Base-by-base conservation (phyloP, 2,797 vertebrate genomes). In the Danio tinwini region DNA sequence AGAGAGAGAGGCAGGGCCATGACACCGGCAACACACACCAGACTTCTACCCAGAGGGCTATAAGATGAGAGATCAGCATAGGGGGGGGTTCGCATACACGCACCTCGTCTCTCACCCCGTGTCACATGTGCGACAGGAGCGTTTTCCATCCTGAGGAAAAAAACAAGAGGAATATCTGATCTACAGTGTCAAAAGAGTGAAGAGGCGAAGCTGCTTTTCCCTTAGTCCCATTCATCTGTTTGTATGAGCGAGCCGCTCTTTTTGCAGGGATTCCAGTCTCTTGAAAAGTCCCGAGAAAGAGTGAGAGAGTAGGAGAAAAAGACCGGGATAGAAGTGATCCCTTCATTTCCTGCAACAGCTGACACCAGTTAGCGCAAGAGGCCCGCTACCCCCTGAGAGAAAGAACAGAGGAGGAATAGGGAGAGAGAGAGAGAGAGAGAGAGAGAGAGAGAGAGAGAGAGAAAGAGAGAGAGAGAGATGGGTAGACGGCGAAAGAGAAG, bases 331-430 rank as follows among this genome's bases (percentile, higher is more conserved):
- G 67, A 93, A 92, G 89, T 89, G 83, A 86, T 88, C 86, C 89
- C 90, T 92, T 91, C 86, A 89, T 91, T 92, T 92, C 91, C 92
- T 89, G 86, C 86, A 86, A 90, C 91, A 92, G 91, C 93, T 91
- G 88, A 90, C 90, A 92, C 90, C 92, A 89, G 90, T 90, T 88
- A 87, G 83, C 73, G 74, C 85, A 81, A 78, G 87, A 85, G 86
- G 84, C 81, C 87, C 77, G 14, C 68, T 72, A 70, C 71, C 84
- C 73, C 81, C 77, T 29, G 73, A 86, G 80, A 76, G 76, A 76
- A 74, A 67, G 62, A 53, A 85, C 85, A 85, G 74, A 85, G 76
- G 74, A 74, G 61, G 62, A 53, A 85, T 85, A 85, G 81, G 82
- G 82, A 87, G 78, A 74, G 45, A 86, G 81, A 83, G 65, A 80